These are phyloP conservation scores for Clarias gariepinus DNA, from an alignment of 2,113 vertebrate genomes.

Conservation along the genomic window DNA sequence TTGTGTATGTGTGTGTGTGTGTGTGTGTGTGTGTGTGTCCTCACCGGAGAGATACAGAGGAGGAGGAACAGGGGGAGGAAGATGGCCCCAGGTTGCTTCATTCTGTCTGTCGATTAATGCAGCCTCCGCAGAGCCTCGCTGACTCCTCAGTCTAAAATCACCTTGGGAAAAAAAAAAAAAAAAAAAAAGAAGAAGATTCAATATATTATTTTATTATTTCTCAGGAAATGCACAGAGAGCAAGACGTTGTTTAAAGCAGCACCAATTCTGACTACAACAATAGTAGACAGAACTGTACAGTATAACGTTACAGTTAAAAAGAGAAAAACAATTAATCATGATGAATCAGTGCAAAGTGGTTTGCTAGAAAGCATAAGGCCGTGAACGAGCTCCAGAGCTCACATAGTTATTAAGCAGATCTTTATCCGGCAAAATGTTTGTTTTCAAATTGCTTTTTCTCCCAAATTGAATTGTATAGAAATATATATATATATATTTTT, in stretches of 20 bases:
- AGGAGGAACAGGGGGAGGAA: conserved; percentile 36
- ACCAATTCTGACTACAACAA: background rate
- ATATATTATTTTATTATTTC: background rate
- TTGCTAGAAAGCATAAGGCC: background rate
- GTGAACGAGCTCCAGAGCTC: background rate
- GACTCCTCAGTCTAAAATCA: conserved; percentile 24
- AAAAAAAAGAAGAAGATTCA: background rate
- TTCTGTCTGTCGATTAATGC: conserved; percentile 34
- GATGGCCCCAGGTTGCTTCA: conserved; percentile 31
- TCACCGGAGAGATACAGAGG: conserved; percentile 40
- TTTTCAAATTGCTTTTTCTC: background rate
- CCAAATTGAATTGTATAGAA: background rate
- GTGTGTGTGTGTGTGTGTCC: conserved; percentile 8
- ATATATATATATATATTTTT: too few species aligned
- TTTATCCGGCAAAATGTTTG: background rate
- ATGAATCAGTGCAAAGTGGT: background rate
- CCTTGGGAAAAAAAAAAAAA: conserved; percentile 21
- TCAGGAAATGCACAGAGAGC: background rate
- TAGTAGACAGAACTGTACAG: background rate
- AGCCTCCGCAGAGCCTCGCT: conserved; percentile 14
- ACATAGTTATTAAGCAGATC: background rate
- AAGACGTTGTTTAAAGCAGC: background rate
- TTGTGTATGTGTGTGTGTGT: background rate
- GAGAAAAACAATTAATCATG: too few species aligned
- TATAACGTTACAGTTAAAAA: background rate